Base-by-base conservation (phyloP, 2,888 invertebrate genomes). In the Amphipyra berbera region DNA sequence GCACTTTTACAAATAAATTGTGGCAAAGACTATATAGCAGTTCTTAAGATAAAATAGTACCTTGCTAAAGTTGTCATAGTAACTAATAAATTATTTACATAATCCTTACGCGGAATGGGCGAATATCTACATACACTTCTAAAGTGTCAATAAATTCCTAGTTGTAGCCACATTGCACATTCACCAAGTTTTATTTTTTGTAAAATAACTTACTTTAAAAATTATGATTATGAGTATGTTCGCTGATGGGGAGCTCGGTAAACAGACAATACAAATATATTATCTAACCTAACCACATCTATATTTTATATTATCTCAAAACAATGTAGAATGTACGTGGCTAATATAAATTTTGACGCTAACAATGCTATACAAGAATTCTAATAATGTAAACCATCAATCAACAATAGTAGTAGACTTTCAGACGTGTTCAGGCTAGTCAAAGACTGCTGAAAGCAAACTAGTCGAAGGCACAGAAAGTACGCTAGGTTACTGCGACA, bases 41-140 rank as follows among this genome's bases (percentile, higher is more conserved):
- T 85, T 82, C 73, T 75, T 77, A 82, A 57, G 73, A 81, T 79
- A 61, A 86, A 85, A 85, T 86, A 88, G 85, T 89, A 90, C 85
- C 83, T 83, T 73, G 81, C 85, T 87, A 87, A 81, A 78, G 81
- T 82, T 73, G 74, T 65, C 78, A 81, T 84, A 79, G 75, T 79
- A 86, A 83, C 82, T 86, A 79, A 79, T 73, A 78, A 87, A 85
- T 82, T 84, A 82, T 90, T 93, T 93, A 90, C 92, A 93, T 88
- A 87, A 75, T 84, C 73, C 87, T 83, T 87, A 88, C 78, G 83
- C 76, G 76, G 80, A 87, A 85, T 83, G 82, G 76, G 76, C 81
- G 74, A 83, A 84, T 93, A 90, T 90, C 89, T 93, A 93, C 90
- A 91, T 78, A 87, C 90, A 90, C 88, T 89, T 88, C 88, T 89